Base-by-base conservation (phyloP, 2,888 invertebrate species). In the Beris chalybata region DNA sequence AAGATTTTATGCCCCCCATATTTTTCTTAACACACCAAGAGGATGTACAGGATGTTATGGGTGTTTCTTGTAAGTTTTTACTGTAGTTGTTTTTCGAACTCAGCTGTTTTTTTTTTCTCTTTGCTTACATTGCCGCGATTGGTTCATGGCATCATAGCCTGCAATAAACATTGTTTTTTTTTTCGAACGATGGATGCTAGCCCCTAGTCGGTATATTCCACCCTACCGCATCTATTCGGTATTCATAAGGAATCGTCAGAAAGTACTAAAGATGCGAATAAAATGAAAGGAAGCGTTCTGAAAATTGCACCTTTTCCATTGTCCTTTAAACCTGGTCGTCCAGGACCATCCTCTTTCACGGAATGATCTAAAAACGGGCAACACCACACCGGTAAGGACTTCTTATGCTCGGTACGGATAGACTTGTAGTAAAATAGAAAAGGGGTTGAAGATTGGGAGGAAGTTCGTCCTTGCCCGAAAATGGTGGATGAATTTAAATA, bases 181-280 rank as follows among this genome's bases (percentile, higher is more conserved):
- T 53, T 64, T 38, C 61, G 38, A 38, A 9, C 22, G 38, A 9
- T 38, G 38, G 15, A 12, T 12, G 48, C n/a, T 38, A 56, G 45
- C 50, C 61, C 32, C 50, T 61, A 50, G 43, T 13, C 61, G 52
- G 32, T 38, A 52, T 50, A 61, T 61, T 61, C 61, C 43, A 29
- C n/a, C 22, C 13, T 6, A 5, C 32, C 43, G 9, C 13, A 67
- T 67, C 69, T 69, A 59, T 65, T 69, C 67, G 45, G 69, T 69
- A 69, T 69, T 69, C 69, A 69, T 69, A 69, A 67, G 57, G 66
- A 64, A 67, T 67, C 66, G 59, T 67, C 67, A 66, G 45, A 67
- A 67, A 67, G 59, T 61, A 66, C 47, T 67, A 64, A 69, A 69
- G 58, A 67, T 66, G 59, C 55, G 61, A 66, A 69, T 65, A 66